These are phyloP conservation scores for Drosophila bifasciata DNA, from an alignment of 1,140 invertebrate species.

Conservation along the genomic window DNA sequence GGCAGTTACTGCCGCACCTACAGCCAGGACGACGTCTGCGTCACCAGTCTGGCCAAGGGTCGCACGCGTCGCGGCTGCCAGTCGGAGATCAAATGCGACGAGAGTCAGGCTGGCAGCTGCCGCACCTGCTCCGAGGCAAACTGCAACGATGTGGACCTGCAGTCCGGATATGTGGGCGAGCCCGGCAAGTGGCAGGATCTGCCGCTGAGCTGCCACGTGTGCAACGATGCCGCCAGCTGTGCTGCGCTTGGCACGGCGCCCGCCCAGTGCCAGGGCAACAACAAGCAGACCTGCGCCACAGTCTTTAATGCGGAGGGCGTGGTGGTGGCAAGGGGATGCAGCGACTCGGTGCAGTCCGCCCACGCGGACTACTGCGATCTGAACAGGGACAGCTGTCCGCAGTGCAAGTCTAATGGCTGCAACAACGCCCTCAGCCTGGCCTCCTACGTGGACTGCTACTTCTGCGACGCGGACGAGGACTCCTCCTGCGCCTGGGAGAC, in stretches of 20 bases:
- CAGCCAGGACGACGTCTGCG: slow-evolving; percentile 50
- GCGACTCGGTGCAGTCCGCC: slow-evolving; percentile 45
- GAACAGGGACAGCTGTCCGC: slow-evolving; percentile 46
- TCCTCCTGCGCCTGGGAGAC: slow-evolving; percentile 36
- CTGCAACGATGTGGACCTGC: slow-evolving; percentile 60
- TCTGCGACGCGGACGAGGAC: slow-evolving; percentile 63
- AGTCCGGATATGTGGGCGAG: slow-evolving; percentile 56
- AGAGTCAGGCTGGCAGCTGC: slow-evolving; percentile 44
- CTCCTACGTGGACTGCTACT: slow-evolving; percentile 66
- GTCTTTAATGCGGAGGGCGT: slow-evolving; percentile 51
- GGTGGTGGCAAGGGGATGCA: slow-evolving; percentile 68
- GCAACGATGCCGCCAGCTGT: slow-evolving; percentile 45
- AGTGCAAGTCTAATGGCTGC: slow-evolving; percentile 76
- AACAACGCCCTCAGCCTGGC: slow-evolving; percentile 53
- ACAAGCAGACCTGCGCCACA: slow-evolving; percentile 69
- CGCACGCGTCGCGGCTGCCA: slow-evolving; percentile 68
- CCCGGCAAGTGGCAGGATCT: slow-evolving; percentile 73
- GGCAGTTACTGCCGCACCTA: slow-evolving; percentile 55
- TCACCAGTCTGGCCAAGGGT: slow-evolving; percentile 49
- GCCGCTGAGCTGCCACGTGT: slow-evolving; percentile 60
- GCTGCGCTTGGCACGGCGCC: neutral
- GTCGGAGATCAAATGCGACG: slow-evolving; percentile 67
- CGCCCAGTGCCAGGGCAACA: slow-evolving; percentile 62
- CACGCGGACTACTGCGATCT: slow-evolving; percentile 59
- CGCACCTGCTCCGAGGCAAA: slow-evolving; percentile 52